Base-by-base conservation (phyloP, 2,113 vertebrate species). In the Phalacrocorax carbo region DNA sequence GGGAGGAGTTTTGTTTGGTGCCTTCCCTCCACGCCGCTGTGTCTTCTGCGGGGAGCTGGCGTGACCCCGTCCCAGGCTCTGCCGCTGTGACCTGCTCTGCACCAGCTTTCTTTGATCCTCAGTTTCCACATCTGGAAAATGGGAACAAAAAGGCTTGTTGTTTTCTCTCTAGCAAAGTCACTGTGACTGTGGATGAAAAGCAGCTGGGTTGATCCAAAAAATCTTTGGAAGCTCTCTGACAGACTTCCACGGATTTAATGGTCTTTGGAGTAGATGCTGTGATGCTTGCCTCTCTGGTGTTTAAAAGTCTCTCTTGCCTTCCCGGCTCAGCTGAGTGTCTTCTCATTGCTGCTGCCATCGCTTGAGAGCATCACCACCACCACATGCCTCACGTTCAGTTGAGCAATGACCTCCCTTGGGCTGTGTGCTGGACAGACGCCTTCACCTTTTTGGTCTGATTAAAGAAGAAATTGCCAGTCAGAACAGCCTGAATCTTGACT, bases 1-100 rank as follows among this genome's bases (percentile, higher is more conserved):
- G 27, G 58, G 46, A 2, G 17, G 62, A 19, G 26, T 7, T 58
- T 30, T 40, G 25, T 29, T 36, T 15, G 34, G 13, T 7, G 44
- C 9, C 5, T 65, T 5, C 6, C 13, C 10, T 60, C 52, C 9
- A 0, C 0, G 0, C 29, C 15, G 38, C 32, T 60, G 12, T 11
- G 4, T 30, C 36, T 71, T 15, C 7, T 15, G 32, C 11, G 86
- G 85, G 58, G 16, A 66, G 38, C 72, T 42, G 72, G 49, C 42
- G 68, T 3, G 40, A 51, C 46, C 30, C 49, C 0, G 2, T 54
- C 51, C 60, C 20, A 0, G 38, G 60, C 42, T 89, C 36, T 83
- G 76, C 79, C 11, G 1, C 82, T 11, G 14, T 2, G 19, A 36
- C 64, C 73, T 49, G 78, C 49, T 42, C 91, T 9, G 10, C 26